Base-by-base conservation (phyloP, 2,113 vertebrate genomes). In the Podiceps cristatus region DNA sequence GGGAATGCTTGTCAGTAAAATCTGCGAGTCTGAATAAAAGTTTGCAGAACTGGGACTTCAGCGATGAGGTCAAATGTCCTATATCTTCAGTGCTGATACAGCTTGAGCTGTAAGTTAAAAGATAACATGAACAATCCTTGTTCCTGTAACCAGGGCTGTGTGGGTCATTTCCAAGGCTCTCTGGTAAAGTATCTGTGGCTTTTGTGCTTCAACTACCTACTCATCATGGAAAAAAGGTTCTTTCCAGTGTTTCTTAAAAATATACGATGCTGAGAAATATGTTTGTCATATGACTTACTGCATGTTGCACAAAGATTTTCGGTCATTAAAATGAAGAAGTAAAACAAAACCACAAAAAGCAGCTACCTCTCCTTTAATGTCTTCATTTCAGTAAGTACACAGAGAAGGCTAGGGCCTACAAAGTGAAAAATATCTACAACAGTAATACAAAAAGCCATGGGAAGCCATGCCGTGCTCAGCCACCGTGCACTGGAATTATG, bases 181-280 rank as follows among this genome's bases (percentile, higher is more conserved):
- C 49, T 79, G 67, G 64, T 88, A 56, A 95, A 86, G n/a, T 44
- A 52, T 44, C 27, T 96, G 95, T 82, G 80, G 63, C 80, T 96
- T 95, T 91, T 64, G 52, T 73, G 64, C 67, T 95, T 93, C 76
- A 94, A 4, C 45, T 86, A 74, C 86, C 67, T 91, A 96, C 68
- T 95, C 82, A 95, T 92, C 88, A 64, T 50, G 88, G 90, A 69
- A 91, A 76, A 84, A 94, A 94, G 86, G 90, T 94, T 94, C 79
- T 97, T 94, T 95, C 92, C 92, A 96, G 33, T 44, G 56, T 95
- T 95, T 96, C 85, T 95, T 90, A 82, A 94, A 96, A 96, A 49
- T 92, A 83, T 19, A 33, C 45, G 55, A 25, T 96, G 96, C 62
- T 84, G 74, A 95, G 83, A 95, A 96, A 71, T 77, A 88, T 58